A percentile compares a stretch with the other conserved stretches of the same genome.
These are phyloP conservation scores for Coremacera marginata DNA, from an alignment of 2,888 invertebrate species.

Conservation along the genomic window DNA sequence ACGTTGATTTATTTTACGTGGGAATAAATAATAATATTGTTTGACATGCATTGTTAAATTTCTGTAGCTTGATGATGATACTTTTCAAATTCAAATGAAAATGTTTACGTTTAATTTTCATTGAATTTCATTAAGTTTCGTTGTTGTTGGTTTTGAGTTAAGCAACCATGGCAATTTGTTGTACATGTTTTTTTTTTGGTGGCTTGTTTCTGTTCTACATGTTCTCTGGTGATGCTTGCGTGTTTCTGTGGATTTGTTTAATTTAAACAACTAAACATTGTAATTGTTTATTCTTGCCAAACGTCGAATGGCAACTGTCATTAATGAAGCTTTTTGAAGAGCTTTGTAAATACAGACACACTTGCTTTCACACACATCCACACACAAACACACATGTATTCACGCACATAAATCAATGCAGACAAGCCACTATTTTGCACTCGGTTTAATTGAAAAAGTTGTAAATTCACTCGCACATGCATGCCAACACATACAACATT, in stretches of 20 bases:
- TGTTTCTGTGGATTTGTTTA: constrained; percentile 1
- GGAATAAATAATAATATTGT: no score
- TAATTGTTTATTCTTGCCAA: constrained; percentile 26
- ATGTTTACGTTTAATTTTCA: background rate
- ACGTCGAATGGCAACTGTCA: background rate
- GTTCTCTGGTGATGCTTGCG: background rate
- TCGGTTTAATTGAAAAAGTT: constrained; percentile 28
- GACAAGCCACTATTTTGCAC: background rate
- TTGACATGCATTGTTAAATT: no score
- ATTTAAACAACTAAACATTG: constrained; percentile 19
- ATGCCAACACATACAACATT: background rate
- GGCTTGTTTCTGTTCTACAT: background rate
- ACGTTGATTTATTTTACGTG: no score
- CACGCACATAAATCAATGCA: background rate
- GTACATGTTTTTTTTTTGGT: background rate
- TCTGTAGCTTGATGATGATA: background rate
- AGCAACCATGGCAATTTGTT: background rate
- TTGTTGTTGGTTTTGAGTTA: background rate
- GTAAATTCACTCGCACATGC: background rate
- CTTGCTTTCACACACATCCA: background rate
- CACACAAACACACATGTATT: background rate
- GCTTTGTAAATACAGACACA: constrained; percentile 10
- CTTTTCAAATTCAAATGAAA: background rate
- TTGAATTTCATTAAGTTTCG: background rate
- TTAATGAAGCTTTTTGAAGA: constrained; percentile 34